A percentile compares a stretch with the other conserved stretches of the same genome.
Conservation (phyloP, 2,113 vertebrate species). For the Pleuronectes platessa region DNA sequence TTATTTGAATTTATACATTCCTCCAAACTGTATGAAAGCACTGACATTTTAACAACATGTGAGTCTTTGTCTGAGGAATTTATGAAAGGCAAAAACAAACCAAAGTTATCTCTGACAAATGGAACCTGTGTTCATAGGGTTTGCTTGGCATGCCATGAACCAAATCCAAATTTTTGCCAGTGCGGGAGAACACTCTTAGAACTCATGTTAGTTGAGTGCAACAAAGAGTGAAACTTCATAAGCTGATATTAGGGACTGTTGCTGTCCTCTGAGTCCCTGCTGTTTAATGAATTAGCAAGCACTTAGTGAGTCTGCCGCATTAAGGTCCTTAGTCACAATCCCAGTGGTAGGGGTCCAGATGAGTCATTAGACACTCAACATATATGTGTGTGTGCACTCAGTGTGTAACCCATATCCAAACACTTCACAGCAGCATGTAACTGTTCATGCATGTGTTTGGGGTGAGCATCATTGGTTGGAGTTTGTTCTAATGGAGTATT, state of each 20-base stretch:
- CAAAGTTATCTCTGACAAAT: conserved; percentile 23
- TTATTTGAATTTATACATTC: conserved; percentile 10
- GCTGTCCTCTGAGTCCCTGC: conserved; percentile 47
- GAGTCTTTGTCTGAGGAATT: neutral
- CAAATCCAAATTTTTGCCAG: conserved; percentile 12
- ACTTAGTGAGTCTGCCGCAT: conserved; percentile 66
- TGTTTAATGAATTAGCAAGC: conserved; percentile 77
- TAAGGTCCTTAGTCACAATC: conserved; percentile 70
- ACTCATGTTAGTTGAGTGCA: conserved; percentile 41
- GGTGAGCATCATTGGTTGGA: conserved; percentile 30
- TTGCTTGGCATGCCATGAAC: neutral
- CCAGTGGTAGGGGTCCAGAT: conserved; percentile 70
- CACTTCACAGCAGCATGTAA: neutral
- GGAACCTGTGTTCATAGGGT: conserved; percentile 1
- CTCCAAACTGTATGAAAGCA: conserved; percentile 20
- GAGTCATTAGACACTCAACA: conserved; percentile 66
- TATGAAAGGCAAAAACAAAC: too few species aligned
- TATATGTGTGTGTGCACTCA: conserved; percentile 1
- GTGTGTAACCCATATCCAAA: conserved; percentile 12
- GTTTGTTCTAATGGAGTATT: conserved; percentile 77
- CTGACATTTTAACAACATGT: conserved; percentile 12
- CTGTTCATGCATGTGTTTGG: conserved; percentile 15
- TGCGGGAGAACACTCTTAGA: conserved; percentile 16
- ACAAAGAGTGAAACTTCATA: conserved; percentile 53
- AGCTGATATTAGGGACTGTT: conserved; percentile 51